A percentile compares a stretch with the other conserved stretches of the same genome.
These are phyloP conservation scores for Drosophila stalkeri DNA, from an alignment of 2,888 invertebrate genomes.

Conservation along the genomic window DNA sequence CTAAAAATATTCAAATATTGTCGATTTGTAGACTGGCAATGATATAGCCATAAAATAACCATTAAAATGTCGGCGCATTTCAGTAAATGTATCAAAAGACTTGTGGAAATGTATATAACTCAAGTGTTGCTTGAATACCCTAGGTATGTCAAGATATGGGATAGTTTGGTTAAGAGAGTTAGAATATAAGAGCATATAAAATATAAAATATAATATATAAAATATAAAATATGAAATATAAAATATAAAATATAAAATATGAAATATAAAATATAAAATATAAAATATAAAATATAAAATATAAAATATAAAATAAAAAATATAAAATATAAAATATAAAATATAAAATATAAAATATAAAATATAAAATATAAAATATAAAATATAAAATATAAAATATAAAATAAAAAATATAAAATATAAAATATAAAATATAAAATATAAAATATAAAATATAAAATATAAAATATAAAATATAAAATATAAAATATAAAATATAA, in stretches of 20 bases:
- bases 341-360: too few relatives aligned
- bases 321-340: too few relatives aligned
- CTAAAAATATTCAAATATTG: constrained; percentile 24
- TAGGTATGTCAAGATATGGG: not conserved
- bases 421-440: not conserved
- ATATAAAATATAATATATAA: not conserved
- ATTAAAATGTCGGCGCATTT: constrained; percentile 23
- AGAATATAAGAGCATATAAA: not conserved
- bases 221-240: not conserved
- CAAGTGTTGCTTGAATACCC: constrained; percentile 35
- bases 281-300: too few relatives aligned
- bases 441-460: not conserved
- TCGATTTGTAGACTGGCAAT: constrained; percentile 15
- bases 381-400: too few relatives aligned
- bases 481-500: not conserved
- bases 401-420: too few relatives aligned
- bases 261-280: not conserved
- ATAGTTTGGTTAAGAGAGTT: not conserved
- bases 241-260: not conserved
- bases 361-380: too few relatives aligned
- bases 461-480: not conserved
- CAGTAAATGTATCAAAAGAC: not conserved
- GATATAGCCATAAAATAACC: constrained; percentile 24
- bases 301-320: too few relatives aligned
- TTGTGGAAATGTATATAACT: constrained; percentile 20